Conservation (phyloP, 2,113 vertebrate genomes). For the Lepus americanus region DNA sequence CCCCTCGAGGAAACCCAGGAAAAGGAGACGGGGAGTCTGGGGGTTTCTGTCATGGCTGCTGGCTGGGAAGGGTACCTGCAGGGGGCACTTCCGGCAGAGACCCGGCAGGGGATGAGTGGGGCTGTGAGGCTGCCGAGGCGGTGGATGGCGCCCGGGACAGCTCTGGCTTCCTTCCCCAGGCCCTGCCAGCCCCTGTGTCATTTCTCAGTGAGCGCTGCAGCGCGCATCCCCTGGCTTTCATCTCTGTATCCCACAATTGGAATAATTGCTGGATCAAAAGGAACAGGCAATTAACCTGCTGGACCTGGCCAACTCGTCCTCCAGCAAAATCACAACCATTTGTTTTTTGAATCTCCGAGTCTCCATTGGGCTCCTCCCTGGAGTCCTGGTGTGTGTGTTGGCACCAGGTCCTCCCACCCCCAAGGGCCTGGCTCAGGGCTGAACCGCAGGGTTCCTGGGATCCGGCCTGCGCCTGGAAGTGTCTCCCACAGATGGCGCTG, state of each 20-base stretch:
- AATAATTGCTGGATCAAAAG: neutral
- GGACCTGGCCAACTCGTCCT: neutral
- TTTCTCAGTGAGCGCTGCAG: accelerated
- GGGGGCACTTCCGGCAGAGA: neutral
- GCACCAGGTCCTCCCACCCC: accelerated
- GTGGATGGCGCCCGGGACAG: neutral
- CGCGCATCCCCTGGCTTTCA: neutral
- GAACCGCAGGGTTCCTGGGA: accelerated
- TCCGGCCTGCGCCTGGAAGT: neutral
- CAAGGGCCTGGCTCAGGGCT: accelerated
- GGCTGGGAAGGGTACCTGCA: neutral
- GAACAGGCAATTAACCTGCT: neutral
- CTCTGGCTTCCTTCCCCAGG: neutral
- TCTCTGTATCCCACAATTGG: neutral
- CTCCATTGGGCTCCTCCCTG: neutral
- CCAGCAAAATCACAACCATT: accelerated
- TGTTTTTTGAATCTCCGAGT: neutral
- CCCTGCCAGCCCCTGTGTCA: neutral
- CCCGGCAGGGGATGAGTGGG: accelerated
- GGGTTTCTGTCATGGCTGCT: accelerated
- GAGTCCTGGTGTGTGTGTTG: neutral
- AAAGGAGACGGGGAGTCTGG: accelerated
- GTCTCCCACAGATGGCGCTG: constrained; percentile 88
- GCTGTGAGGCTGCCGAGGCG: too few species aligned
- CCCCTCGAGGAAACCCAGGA: neutral